phyloP scores from a whole-genome alignment of 1,140 invertebrate genomes.

The Eurytemora carolleeae region DNA sequence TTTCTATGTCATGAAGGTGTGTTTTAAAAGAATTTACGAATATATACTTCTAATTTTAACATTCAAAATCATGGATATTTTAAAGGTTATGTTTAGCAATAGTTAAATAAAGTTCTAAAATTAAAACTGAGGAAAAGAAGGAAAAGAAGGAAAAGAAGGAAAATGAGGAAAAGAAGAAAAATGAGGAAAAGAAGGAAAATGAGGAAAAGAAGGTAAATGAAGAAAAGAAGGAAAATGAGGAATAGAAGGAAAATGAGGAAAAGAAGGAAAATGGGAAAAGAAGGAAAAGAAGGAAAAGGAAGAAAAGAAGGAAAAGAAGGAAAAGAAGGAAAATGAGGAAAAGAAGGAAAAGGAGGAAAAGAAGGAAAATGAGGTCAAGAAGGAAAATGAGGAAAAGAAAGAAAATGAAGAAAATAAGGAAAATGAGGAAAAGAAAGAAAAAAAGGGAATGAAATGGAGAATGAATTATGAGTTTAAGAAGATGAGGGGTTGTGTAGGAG shows the following conservation, averaged over 20 bases:
- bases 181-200: not conserved
- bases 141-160: too few relatives aligned
- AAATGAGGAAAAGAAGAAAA: not conserved
- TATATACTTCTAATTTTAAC: too few relatives aligned
- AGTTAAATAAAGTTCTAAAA: too few relatives aligned
- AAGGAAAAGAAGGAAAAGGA: too few relatives aligned
- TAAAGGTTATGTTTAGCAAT: too few relatives aligned
- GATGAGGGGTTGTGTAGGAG: not conserved
- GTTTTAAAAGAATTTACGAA: too few relatives aligned
- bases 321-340: not conserved
- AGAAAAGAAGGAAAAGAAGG: not conserved
- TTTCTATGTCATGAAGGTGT: too few relatives aligned
- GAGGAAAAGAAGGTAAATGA: not conserved
- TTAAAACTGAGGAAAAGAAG: too few relatives aligned
- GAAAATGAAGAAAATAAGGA: not conserved
- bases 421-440: not conserved
- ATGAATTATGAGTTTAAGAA: too few relatives aligned
- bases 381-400: not conserved
- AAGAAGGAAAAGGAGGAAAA: not conserved
- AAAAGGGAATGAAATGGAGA: not conserved
- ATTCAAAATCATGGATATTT: too few relatives aligned
- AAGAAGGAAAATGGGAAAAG: not conserved
- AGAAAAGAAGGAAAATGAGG: not conserved
- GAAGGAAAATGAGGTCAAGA: not conserved
- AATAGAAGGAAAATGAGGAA: not conserved